These are phyloP conservation scores for Latrodectus geometricus DNA, from an alignment of 1,140 invertebrate genomes.

Conservation along the genomic window DNA sequence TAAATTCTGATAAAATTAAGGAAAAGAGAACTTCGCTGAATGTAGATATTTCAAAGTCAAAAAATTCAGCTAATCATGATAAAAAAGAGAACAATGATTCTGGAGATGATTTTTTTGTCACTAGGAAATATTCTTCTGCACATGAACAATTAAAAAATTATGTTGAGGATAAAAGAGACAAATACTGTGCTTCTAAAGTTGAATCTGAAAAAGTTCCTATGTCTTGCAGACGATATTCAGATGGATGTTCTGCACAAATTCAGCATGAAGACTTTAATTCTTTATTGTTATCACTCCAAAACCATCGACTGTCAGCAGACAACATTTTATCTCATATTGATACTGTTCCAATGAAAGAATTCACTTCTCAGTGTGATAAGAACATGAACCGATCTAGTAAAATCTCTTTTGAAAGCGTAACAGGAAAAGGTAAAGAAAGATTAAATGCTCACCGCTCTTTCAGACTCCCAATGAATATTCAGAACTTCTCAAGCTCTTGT, in stretches of 20 bases:
- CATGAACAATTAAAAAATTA: constrained; percentile 33
- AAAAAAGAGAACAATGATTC: constrained; percentile 12
- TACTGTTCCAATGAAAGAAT: neutral
- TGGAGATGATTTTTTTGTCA: constrained; percentile 46
- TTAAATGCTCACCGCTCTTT: constrained; percentile 69
- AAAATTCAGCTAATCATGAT: neutral
- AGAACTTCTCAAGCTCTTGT: constrained; percentile 66
- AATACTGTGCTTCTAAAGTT: neutral
- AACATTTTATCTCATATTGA: neutral
- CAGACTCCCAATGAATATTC: constrained; percentile 65
- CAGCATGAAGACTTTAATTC: constrained; percentile 1
- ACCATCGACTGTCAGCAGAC: constrained; percentile 23
- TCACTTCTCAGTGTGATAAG: neutral
- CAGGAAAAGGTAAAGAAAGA: neutral
- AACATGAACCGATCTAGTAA: neutral
- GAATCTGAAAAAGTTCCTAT: neutral
- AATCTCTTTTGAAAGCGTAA: neutral
- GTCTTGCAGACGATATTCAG: constrained; percentile 37
- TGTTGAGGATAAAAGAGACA: constrained; percentile 17
- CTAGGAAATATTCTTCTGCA: constrained; percentile 32
- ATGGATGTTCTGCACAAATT: constrained; percentile 11
- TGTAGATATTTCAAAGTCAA: neutral
- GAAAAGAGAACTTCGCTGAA: neutral
- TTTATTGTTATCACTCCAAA: constrained; percentile 10
- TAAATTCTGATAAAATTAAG: neutral